These are phyloP conservation scores for Choloepus didactylus DNA, from an alignment of 2,797 vertebrate genomes.

Conservation along the genomic window DNA sequence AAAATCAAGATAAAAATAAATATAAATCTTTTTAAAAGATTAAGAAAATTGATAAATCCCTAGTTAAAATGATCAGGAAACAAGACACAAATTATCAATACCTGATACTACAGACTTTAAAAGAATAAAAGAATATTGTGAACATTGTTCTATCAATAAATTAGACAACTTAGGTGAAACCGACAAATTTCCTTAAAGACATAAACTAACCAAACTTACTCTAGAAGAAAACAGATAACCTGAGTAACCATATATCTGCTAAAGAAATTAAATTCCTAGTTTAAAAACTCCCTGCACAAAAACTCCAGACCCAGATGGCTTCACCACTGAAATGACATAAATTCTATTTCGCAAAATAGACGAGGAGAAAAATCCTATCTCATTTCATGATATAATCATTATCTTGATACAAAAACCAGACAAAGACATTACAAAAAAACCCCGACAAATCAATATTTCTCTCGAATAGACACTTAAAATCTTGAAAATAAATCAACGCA, in stretches of 20 bases:
- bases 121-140: not conserved
- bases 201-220: conserved; percentile 32
- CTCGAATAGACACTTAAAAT: conserved; percentile 27
- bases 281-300: not conserved
- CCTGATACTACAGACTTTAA: not conserved
- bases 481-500: not conserved
- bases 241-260: not conserved
- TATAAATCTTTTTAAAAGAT: conserved; percentile 8
- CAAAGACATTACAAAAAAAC: not conserved
- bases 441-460: not conserved
- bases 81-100: not conserved
- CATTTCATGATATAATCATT: not conserved
- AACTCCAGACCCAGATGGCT: not conserved
- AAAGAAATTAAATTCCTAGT: not conserved
- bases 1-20: not conserved
- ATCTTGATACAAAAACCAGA: not conserved
- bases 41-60: not conserved
- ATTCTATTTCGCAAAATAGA: not conserved
- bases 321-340: not conserved
- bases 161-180: not conserved
- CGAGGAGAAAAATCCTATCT: not conserved
- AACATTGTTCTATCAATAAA: not conserved
- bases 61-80: not conserved
- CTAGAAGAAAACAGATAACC: not conserved
- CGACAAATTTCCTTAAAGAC: not conserved